Conservation (phyloP, 2,797 vertebrate genomes). For the Heliangelus exortis region DNA sequence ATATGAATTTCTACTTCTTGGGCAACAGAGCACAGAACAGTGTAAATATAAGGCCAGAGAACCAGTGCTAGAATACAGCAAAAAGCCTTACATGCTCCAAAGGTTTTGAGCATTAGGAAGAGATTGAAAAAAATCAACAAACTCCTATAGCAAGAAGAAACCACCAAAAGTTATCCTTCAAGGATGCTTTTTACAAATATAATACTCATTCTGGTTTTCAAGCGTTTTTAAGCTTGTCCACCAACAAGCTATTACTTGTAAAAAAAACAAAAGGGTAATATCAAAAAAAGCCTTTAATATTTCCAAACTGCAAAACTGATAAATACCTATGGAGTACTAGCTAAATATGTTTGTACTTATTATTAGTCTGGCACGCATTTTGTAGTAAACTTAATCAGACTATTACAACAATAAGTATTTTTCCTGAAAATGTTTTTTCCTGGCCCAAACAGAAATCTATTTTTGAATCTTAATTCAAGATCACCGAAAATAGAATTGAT, state of each 20-base stretch:
- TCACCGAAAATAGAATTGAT: conserved; percentile 67
- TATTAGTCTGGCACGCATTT: conserved; percentile 72
- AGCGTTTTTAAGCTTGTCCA: conserved; percentile 30
- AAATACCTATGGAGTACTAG: conserved; percentile 70
- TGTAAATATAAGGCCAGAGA: conserved; percentile 41
- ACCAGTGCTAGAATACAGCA: neutral
- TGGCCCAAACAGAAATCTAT: conserved; percentile 72
- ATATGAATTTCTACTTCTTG: conserved; percentile 69
- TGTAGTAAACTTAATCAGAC: conserved; percentile 73
- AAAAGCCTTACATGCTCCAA: neutral
- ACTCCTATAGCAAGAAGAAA: neutral
- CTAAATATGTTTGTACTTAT: conserved; percentile 67
- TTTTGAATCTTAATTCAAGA: conserved; percentile 72
- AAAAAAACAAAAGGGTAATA: conserved; percentile 50
- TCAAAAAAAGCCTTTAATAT: conserved; percentile 54
- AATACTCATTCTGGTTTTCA: conserved; percentile 16
- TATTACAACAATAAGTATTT: conserved; percentile 73
- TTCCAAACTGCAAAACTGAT: conserved; percentile 63
- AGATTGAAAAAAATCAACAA: neutral
- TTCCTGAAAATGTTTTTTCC: conserved; percentile 65
- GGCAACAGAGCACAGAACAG: conserved; percentile 69
- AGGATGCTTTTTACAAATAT: neutral
- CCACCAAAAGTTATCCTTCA: neutral
- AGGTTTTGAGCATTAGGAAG: neutral
- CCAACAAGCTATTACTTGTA: conserved; percentile 56